A percentile compares a stretch with the other conserved stretches of the same genome.
These are phyloP conservation scores for Harpagoxenus sublaevis DNA, from an alignment of 2,888 invertebrate species.

Conservation along the genomic window DNA sequence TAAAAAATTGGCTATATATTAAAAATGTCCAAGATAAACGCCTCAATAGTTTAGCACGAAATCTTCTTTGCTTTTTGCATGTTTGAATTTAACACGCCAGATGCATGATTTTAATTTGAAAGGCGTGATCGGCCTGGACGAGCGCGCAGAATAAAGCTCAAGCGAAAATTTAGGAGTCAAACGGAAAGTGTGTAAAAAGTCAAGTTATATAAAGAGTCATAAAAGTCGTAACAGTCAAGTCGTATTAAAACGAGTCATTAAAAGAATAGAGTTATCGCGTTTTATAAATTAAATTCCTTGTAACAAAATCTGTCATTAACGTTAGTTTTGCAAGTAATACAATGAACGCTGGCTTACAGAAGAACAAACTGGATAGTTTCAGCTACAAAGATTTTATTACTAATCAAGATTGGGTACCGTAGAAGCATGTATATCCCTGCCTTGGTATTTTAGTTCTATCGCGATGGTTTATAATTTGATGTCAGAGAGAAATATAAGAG, in stretches of 20 bases:
- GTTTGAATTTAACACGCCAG: no score
- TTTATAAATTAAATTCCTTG: slow-evolving; percentile 3
- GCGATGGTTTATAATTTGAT: neutral
- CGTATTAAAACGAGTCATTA: neutral
- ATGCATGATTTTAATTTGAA: no score
- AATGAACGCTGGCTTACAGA: neutral
- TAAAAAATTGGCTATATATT: neutral
- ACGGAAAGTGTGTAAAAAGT: neutral
- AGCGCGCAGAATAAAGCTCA: no score
- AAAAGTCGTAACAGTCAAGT: neutral
- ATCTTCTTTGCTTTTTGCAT: no score
- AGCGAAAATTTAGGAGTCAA: no score
- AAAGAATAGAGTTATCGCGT: neutral
- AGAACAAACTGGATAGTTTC: neutral
- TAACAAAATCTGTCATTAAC: neutral
- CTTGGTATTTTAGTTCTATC: neutral
- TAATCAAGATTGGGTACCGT: neutral
- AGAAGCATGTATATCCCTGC: neutral
- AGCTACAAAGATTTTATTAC: neutral
- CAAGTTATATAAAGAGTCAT: neutral
- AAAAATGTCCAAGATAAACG: no score
- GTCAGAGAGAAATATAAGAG: neutral
- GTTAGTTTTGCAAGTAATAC: neutral
- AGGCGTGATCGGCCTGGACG: no score
- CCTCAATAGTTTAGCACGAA: no score